These are phyloP conservation scores for Crypturellus tataupa DNA, from an alignment of 2,797 vertebrate species.

Conservation along the genomic window DNA sequence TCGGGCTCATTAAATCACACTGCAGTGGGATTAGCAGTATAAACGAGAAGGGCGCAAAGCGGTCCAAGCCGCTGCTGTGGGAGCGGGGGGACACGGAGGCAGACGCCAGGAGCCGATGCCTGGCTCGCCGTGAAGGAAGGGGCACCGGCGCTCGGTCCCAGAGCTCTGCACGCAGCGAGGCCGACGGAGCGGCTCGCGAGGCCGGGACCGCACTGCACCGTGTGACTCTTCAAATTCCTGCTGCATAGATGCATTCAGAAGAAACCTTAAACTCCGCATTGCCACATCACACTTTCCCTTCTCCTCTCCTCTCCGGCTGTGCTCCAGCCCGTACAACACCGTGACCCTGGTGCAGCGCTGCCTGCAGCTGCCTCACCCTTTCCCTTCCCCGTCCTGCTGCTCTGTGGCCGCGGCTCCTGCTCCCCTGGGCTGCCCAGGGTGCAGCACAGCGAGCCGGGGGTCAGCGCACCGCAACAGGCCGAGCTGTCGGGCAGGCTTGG, in stretches of 20 bases:
- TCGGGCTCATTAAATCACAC: neutral
- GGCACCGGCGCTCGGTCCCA: neutral
- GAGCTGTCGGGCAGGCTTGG: too few relatives aligned
- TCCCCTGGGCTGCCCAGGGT: rapidly evolving
- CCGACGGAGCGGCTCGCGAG: neutral
- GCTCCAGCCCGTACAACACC: neutral
- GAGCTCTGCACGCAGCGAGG: neutral
- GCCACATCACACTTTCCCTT: neutral
- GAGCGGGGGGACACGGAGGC: neutral
- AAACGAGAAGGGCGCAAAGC: neutral
- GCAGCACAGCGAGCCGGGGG: neutral
- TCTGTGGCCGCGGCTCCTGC: neutral
- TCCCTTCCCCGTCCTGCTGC: neutral
- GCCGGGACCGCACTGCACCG: neutral
- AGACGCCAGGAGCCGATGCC: neutral
- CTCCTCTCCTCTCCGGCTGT: neutral
- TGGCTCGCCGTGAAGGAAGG: neutral
- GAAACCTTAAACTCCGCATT: neutral
- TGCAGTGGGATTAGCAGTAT: neutral
- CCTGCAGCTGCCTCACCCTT: rapidly evolving
- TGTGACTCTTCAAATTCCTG: neutral
- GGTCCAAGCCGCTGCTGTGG: neutral
- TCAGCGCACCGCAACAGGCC: too few relatives aligned
- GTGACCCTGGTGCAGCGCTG: rapidly evolving
- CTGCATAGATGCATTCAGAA: neutral